Conservation (phyloP, 2,888 invertebrate species). For the Cremastinae sp. region DNA sequence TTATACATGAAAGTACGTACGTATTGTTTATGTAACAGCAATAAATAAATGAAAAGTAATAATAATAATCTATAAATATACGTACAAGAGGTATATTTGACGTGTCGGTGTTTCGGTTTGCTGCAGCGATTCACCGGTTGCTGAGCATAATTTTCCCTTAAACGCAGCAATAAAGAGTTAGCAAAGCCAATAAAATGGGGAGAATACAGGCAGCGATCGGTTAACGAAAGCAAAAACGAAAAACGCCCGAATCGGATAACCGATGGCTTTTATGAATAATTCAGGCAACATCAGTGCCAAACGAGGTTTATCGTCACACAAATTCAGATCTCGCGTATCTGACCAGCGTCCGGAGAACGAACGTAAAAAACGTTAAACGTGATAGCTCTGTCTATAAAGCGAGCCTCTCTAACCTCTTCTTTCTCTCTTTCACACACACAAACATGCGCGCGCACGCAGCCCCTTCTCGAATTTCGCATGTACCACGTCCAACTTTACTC, state of each 20-base stretch:
- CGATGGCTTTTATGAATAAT: slow-evolving; percentile 60
- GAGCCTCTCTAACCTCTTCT: neutral
- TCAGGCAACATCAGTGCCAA: slow-evolving; percentile 55
- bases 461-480: slow-evolving; percentile 14
- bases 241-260: slow-evolving; percentile 27
- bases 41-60: too few relatives aligned
- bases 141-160: neutral
- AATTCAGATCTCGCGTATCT: slow-evolving; percentile 35
- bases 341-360: slow-evolving; percentile 30
- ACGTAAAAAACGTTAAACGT: slow-evolving; percentile 52
- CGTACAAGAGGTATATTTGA: too few relatives aligned
- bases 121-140: too few relatives aligned
- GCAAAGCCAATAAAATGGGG: slow-evolving; percentile 6
- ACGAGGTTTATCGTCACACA: slow-evolving; percentile 55
- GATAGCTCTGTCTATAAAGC: slow-evolving; percentile 43
- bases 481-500: slow-evolving; percentile 45
- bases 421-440: too few relatives aligned
- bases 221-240: slow-evolving; percentile 13
- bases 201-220: slow-evolving; percentile 25
- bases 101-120: too few relatives aligned
- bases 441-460: neutral
- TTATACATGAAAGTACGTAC: too few relatives aligned
- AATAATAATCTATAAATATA: too few relatives aligned
- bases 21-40: too few relatives aligned
- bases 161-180: slow-evolving; percentile 13